Conservation (phyloP, 2,888 invertebrate genomes). For the Phyllotreta cruciferae region DNA sequence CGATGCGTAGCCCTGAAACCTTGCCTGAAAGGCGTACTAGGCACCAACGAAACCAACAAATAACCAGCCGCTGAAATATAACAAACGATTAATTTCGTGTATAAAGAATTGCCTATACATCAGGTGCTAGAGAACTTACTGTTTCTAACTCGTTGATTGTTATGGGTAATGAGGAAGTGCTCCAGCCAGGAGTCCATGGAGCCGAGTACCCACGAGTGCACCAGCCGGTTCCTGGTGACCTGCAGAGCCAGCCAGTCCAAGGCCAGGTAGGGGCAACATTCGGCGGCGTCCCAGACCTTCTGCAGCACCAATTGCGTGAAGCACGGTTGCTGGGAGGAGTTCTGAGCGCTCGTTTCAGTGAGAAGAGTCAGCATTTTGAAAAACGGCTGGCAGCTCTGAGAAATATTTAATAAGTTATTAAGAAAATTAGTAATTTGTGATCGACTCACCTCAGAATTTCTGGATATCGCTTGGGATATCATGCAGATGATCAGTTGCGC, state of each 20-base stretch:
- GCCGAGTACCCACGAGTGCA: slow-evolving; percentile 90
- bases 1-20: slow-evolving; percentile 75
- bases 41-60: slow-evolving; percentile 88
- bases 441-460: slow-evolving; percentile 80
- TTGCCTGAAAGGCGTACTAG: slow-evolving; percentile 88
- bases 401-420: no score
- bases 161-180: slow-evolving; percentile 83
- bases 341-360: slow-evolving; percentile 67
- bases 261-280: slow-evolving; percentile 90
- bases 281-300: slow-evolving; percentile 88
- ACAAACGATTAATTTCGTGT: background rate
- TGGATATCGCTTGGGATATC: slow-evolving; percentile 89
- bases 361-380: slow-evolving; percentile 89
- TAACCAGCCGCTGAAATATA: slow-evolving; percentile 78
- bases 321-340: slow-evolving; percentile 81
- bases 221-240: slow-evolving; percentile 86
- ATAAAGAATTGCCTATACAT: slow-evolving; percentile 6
- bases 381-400: slow-evolving; percentile 84
- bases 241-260: slow-evolving; percentile 90
- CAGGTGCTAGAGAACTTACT: slow-evolving; percentile 61
- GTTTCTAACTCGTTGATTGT: slow-evolving; percentile 85
- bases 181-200: slow-evolving; percentile 94
- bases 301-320: slow-evolving; percentile 89
- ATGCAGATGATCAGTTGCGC: slow-evolving; percentile 88
- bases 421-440: no score